Base-by-base conservation (phyloP, 2,888 invertebrate genomes). In the Sesamia inferens region DNA sequence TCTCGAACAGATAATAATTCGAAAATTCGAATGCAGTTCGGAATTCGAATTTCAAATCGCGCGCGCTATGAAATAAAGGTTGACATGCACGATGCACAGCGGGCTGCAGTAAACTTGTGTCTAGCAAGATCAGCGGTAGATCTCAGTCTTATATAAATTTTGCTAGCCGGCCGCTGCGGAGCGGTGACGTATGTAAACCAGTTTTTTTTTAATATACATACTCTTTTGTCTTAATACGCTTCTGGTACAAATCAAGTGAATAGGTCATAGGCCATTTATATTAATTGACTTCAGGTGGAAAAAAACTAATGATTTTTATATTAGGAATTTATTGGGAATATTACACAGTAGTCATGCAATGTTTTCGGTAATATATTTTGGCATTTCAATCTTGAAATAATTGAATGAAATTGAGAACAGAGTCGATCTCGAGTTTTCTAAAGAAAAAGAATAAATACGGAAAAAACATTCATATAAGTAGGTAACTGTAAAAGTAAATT, bases 101-200 rank as follows among this genome's bases (percentile, higher is more conserved):
- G 19, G 22, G 68, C 79, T 84, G 87, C 86, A 85, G 73, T 75
- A 62, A 61, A 68, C 74, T 66, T 71, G 64, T 74, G 74, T 88
- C 85, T 88, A 89, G 88, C 86, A 82, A 68, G 77, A 78, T 81
- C 81, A 68, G 77, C 68, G 73, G 63, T 68, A 47, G 44, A 44
- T 67, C 75, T 68, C 69, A 71, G 62, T 68, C 83, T 90, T 90
- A 88, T 90, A 90, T 90, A 73, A 90, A 87, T 87, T 89, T 90
- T 81, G 88, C 88, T 87, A 86, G 72, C 78, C 61, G 44, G 69
- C 57, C 68, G 54, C 66, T 64, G 71, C 71, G 75, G 42, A 79
- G 73, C 11, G 48, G 31, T 81, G 82, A 81, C 81, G 85, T 83
- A 73, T 59, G 8, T 31, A 74, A 83, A 86, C 87, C 78, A 70